phyloP scores from a whole-genome alignment of 2,888 invertebrate species.

The Drosophila borealis region DNA sequence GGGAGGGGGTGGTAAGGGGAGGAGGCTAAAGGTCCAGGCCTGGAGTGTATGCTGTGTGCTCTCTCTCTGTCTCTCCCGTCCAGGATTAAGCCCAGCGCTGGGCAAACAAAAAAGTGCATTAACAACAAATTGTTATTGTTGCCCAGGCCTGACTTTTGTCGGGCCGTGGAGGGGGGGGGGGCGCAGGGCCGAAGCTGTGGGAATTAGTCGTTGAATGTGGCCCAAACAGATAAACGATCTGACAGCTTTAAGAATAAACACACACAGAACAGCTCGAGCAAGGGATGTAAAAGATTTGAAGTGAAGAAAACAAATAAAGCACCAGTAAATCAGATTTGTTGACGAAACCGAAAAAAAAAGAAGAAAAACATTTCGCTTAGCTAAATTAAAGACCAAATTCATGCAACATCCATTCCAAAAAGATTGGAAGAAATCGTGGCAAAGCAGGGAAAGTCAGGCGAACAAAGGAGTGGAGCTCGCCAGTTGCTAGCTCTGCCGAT shows the following conservation, averaged over 20 bases:
- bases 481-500: no score
- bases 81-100: constrained; percentile 16
- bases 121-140: constrained; percentile 77
- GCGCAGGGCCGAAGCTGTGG: constrained; percentile 1
- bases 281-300: constrained; percentile 1
- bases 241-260: constrained; percentile 25
- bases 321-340: constrained; percentile 40
- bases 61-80: no score
- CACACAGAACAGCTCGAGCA: background rate
- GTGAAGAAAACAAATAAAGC: background rate
- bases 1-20: background rate
- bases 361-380: background rate
- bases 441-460: no score
- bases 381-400: background rate
- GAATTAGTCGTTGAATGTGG: constrained; percentile 25
- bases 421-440: no score
- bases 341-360: background rate
- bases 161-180: constrained; percentile 2
- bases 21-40: background rate
- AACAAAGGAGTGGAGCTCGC: no score
- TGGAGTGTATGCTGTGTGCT: background rate
- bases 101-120: constrained; percentile 68
- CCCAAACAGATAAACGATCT: constrained; percentile 46
- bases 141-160: constrained; percentile 43
- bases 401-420: background rate